These are phyloP conservation scores for Dynastes hyllus DNA, from an alignment of 2,888 invertebrate genomes.

Conservation along the genomic window DNA sequence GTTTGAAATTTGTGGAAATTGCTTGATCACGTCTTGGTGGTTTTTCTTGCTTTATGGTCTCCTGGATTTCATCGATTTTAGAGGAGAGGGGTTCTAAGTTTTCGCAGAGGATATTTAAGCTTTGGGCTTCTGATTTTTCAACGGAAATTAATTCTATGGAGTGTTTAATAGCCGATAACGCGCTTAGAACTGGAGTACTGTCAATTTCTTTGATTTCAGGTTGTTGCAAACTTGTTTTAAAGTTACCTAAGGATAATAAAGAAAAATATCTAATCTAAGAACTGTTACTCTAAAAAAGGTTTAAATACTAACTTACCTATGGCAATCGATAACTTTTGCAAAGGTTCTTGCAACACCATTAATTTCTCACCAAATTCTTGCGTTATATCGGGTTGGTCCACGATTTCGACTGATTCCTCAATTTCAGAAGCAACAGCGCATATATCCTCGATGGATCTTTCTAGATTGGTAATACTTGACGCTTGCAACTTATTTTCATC, in stretches of 20 bases:
- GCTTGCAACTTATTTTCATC: not conserved
- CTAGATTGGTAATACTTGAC: slow-evolving; percentile 27
- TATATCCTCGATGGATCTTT: slow-evolving; percentile 37
- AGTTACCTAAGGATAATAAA: slow-evolving; percentile 43
- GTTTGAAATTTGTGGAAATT: slow-evolving; percentile 9
- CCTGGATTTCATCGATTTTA: slow-evolving; percentile 50
- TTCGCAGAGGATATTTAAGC: slow-evolving; percentile 35
- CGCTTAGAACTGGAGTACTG: slow-evolving; percentile 41
- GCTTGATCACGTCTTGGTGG: slow-evolving; percentile 35
- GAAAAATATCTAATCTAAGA: not conserved
- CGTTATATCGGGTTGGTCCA: slow-evolving; percentile 42
- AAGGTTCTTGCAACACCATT: slow-evolving; percentile 45
- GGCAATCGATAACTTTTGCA: slow-evolving; percentile 52
- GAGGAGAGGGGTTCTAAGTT: slow-evolving; percentile 52
- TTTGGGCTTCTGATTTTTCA: slow-evolving; percentile 21
- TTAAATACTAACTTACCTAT: slow-evolving; percentile 43
- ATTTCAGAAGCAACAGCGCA: slow-evolving; percentile 29
- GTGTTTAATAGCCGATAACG: slow-evolving; percentile 49
- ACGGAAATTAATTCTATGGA: slow-evolving; percentile 39
- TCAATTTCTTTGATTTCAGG: slow-evolving; percentile 48
- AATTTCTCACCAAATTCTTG: slow-evolving; percentile 34
- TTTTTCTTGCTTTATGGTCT: slow-evolving; percentile 44
- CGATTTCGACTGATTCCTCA: slow-evolving; percentile 40
- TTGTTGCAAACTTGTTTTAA: slow-evolving; percentile 39
- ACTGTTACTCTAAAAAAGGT: not conserved